Base-by-base conservation (phyloP, 2,113 vertebrate genomes). In the Nyctereutes procyonoides region DNA sequence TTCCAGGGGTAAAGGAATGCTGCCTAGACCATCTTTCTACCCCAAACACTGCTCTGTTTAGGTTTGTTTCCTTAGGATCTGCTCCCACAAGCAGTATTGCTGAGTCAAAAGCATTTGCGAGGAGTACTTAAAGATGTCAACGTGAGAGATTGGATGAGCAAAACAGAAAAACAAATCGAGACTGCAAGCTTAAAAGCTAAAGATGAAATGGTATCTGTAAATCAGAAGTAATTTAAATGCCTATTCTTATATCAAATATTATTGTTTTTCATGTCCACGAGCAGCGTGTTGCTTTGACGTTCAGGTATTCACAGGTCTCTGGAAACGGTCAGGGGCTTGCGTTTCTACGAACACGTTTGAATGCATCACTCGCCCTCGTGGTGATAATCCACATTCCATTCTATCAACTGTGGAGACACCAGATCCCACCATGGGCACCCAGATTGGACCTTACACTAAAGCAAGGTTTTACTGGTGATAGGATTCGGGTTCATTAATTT, bases 71-170 rank as follows among this genome's bases (percentile, higher is more conserved):
- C 53, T 65, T 56, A 22, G 60, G 65, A 43, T 43, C 16, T 3
- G 5, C 63, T 91, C 56, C 58, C 69, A 76, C 19, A 9, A 28
- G 19, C 76, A 12, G 28, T 30, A 32, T 26, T 12, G 11, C 67
- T 63, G 62, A 67, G 24, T 58, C 67, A 67, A 85, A 88, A 32
- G 7, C 69, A 84, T 65, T 85, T 87, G 77, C 19, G 83, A 83
- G 56, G 22, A 5, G 13, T 6, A 30, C 10, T 67, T 60, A 15
- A 35, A 26, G 38, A 56, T 62, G 62, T 91, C 69, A 69, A 0
- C n/a, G 15, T 48, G 76, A 89, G 43, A 88, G n/a, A n/a, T 0
- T 22, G 15, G 51, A 80, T 17, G 90, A 77, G 43, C 38, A 58
- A 85, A 22, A 43, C 19, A 43, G 74, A 43, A 91, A 67, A 93